A percentile compares a stretch with the other conserved stretches of the same genome.
Conservation (phyloP, 2,113 vertebrate species). For the Chauna torquata region DNA sequence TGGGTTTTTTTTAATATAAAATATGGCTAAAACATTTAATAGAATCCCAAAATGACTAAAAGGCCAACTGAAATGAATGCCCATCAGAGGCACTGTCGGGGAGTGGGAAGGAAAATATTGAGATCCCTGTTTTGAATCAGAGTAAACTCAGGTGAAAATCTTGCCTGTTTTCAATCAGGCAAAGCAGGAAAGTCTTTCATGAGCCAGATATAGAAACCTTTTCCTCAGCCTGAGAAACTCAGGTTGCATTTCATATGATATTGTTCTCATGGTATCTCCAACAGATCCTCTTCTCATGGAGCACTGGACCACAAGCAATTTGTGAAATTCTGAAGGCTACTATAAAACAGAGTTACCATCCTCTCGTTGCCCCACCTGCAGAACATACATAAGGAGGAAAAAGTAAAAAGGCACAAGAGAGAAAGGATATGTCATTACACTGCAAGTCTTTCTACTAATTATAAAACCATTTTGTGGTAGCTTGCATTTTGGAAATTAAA, state of each 20-base stretch:
- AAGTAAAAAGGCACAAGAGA: background rate
- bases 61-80: background rate
- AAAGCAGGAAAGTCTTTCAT: background rate
- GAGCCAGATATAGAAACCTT: background rate
- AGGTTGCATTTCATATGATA: background rate
- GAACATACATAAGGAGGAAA: accelerated
- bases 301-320: background rate
- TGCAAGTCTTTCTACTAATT: background rate
- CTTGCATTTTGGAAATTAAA: background rate
- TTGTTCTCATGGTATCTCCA: background rate
- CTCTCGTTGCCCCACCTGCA: background rate
- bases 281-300: background rate
- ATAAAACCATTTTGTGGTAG: background rate
- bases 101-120: background rate
- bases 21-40: background rate
- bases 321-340: background rate
- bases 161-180: background rate
- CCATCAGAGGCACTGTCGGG: background rate
- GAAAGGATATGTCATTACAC: background rate
- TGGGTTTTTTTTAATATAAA: background rate
- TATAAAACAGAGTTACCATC: background rate
- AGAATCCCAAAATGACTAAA: background rate
- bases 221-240: background rate
- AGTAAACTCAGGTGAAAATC: background rate
- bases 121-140: background rate